A percentile compares a stretch with the other conserved stretches of the same genome.
phyloP scores from a whole-genome alignment of 2,888 invertebrate genomes.

The Dinocampus coccinellae region DNA sequence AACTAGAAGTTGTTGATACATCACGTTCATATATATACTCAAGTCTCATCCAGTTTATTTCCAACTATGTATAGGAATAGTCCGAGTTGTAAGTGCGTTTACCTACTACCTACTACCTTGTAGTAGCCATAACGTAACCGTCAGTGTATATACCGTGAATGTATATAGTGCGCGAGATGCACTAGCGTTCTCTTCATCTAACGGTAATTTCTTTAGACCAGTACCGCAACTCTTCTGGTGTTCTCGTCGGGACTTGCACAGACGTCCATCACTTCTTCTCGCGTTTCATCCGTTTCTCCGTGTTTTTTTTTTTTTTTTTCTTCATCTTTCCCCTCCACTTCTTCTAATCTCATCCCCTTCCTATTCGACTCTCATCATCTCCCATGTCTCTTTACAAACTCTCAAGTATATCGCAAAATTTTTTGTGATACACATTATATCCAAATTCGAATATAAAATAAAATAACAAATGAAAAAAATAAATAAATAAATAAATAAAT shows the following conservation, averaged over 20 bases:
- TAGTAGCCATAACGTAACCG: slow-evolving; percentile 44
- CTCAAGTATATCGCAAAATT: too few relatives aligned
- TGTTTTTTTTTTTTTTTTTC: slow-evolving; percentile 33
- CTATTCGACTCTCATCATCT: neutral
- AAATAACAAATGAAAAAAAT: too few relatives aligned
- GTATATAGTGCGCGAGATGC: slow-evolving; percentile 56
- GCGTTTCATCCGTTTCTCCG: slow-evolving; percentile 38
- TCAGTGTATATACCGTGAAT: neutral
- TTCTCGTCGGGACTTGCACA: slow-evolving; percentile 39
- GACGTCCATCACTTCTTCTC: slow-evolving; percentile 45
- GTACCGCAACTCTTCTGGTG: slow-evolving; percentile 62
- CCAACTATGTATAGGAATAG: slow-evolving; percentile 13
- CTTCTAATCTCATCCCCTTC: neutral
- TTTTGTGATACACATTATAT: too few relatives aligned
- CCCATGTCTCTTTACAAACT: neutral
- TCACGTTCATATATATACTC: neutral
- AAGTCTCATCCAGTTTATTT: slow-evolving; percentile 4
- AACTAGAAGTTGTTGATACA: slow-evolving; percentile 9
- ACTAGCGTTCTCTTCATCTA: slow-evolving; percentile 55
- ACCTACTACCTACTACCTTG: slow-evolving; percentile 30
- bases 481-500: too few relatives aligned
- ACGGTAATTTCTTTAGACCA: slow-evolving; percentile 68
- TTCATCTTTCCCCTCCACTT: slow-evolving; percentile 17
- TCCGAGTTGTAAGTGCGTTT: slow-evolving; percentile 5
- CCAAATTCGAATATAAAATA: too few relatives aligned